Percentiles rank a stretch among this genome's conserved stretches.
phyloP scores from a whole-genome alignment of 2,113 vertebrate genomes.

The Proteles cristata region DNA sequence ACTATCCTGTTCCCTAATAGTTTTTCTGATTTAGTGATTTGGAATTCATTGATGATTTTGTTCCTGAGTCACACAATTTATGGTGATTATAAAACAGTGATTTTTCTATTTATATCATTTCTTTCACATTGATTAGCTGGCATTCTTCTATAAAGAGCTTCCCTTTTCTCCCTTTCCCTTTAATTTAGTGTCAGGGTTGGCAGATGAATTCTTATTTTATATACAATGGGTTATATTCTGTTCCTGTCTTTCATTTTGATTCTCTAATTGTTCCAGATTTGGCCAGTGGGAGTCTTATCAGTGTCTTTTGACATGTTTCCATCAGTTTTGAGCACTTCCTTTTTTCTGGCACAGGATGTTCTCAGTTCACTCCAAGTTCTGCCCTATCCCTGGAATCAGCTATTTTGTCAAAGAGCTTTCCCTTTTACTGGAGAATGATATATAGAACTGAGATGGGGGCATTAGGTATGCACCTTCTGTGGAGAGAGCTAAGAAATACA shows the following conservation, averaged over 20 bases:
- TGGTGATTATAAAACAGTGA: not conserved
- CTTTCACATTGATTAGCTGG: constrained; percentile 23
- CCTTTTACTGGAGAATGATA: not conserved
- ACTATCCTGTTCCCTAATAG: not conserved
- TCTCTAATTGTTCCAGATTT: constrained; percentile 5
- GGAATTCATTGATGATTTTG: not conserved
- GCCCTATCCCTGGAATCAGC: not conserved
- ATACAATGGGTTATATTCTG: not conserved
- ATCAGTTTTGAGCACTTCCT: not conserved
- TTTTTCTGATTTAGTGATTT: not conserved
- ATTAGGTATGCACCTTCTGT: not conserved
- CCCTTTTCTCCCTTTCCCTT: not conserved
- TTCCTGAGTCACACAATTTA: not conserved
- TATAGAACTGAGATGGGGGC: not conserved
- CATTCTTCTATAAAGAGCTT: constrained; percentile 12
- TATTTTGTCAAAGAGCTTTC: not conserved
- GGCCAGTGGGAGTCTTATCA: not conserved
- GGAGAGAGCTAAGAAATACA: not conserved
- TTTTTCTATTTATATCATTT: constrained; percentile 28
- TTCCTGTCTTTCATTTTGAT: not conserved
- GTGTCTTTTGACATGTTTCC: not conserved
- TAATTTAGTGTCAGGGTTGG: not conserved
- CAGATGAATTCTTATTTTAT: not conserved
- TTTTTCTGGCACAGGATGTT: not conserved
- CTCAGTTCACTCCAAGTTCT: not conserved